phyloP scores from a whole-genome alignment of 2,113 vertebrate genomes.

The Cranoglanis bouderius region DNA sequence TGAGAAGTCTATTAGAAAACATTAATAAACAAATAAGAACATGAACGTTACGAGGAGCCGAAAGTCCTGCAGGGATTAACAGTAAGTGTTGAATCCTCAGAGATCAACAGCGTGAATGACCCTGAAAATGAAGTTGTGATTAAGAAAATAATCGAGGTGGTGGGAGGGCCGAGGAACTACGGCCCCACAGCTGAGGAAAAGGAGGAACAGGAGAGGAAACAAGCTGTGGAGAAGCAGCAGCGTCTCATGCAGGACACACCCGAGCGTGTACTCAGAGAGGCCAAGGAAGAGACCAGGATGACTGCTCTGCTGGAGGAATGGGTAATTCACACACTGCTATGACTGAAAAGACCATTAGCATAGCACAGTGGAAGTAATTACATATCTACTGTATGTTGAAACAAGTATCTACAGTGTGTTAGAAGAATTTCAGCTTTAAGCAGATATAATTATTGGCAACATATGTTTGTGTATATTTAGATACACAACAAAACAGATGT shows the following conservation, averaged over 20 bases:
- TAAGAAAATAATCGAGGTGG: conserved; percentile 76
- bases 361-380: background rate
- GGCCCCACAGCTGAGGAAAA: conserved; percentile 81
- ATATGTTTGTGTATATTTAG: background rate
- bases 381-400: background rate
- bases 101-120: conserved; percentile 76
- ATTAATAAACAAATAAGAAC: too few relatives aligned
- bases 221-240: conserved; percentile 67
- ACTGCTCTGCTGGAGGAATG: conserved; percentile 80
- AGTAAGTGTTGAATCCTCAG: conserved; percentile 63
- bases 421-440: background rate
- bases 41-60: background rate
- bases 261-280: conserved; percentile 70
- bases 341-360: background rate
- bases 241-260: conserved; percentile 68
- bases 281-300: conserved; percentile 74
- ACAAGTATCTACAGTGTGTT: background rate
- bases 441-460: background rate
- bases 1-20: background rate
- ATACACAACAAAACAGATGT: background rate
- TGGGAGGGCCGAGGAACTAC: conserved; percentile 83
- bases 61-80: background rate
- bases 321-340: conserved; percentile 69
- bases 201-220: conserved; percentile 68
- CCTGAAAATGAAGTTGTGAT: conserved; percentile 72